Evolutionary conservation across 2,797 vertebrate genomes (phyloP), one percentile per base, ranked within the genome.

Genomic region (Notoglanidium macrostoma): DNA sequence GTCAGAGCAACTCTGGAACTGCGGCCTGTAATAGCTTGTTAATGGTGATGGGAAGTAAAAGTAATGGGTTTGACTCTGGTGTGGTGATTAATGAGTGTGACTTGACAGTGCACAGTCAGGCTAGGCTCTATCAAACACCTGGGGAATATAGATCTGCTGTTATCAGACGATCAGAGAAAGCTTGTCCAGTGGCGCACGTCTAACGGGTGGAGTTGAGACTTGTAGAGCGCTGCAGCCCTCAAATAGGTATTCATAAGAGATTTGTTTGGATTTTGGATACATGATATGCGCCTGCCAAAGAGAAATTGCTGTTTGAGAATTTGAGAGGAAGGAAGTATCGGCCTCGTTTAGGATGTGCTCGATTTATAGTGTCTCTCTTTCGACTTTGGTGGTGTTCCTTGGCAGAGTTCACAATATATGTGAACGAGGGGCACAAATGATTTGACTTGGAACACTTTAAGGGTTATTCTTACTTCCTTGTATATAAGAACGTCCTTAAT

Each of bases 41-140:
- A 93, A 91, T 88, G 89, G 88, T 35, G 82, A 81, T 29, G 92
- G 91, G 92, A 89, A 95, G 92, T 90, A 93, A 82, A 93, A 93
- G 91, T 93, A 92, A 94, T 94, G 63, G 57, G 89, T 88, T 88
- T 88, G 91, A 93, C 91, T 94, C 90, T 92, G 92, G 88, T 87
- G 85, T 92, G 89, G 92, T 96, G 96, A 97, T 96, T 96, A 94
- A 96, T 97, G 95, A 90, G 90, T 90, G 90, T 57, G 87, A 84
- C 86, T 92, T 94, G 90, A 91, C 90, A 93, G 91, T 86, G 89
- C 91, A 91, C 93, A 93, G 87, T 91, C 91, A 89, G 88, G 89
- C 92, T 93, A 63, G 83, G 89, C 93, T 94, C 92, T 83, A 87
- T 87, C 90, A 91, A 93, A 90, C 93, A 94, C 94, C 94, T 95